Base-by-base conservation (phyloP, 2,113 vertebrate genomes). In the Halcyon senegalensis region DNA sequence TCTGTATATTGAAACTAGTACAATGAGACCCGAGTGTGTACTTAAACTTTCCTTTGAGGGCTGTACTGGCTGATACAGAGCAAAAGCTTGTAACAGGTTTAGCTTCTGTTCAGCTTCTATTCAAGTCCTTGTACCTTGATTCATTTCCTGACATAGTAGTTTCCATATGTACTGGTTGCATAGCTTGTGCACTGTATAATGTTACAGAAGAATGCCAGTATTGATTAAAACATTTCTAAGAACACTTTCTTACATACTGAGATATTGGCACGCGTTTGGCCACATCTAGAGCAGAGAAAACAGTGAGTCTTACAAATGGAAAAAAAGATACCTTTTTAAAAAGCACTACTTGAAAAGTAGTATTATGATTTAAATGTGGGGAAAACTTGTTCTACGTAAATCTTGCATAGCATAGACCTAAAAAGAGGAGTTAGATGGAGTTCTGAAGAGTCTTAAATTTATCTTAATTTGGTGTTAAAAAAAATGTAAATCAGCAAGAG, bases 21-120 rank as follows among this genome's bases (percentile, higher is more conserved):
- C 83, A 87, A 79, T 43, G 84, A 84, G 86, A 41, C 96, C 62
- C 89, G 44, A 73, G 81, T 74, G 87, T 92, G 24, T 62, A 41
- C 74, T 95, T 96, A 72, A 94, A 94, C 66, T 95, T 96, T n/a
- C 89, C 94, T 95, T 75, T 89, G 93, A 95, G 83, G 59, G 82
- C 78, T 95, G 56, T 93, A 16, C 77, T 86, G 84, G 69, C 67
- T 95, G 84, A 87, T 89, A 48, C 37, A 58, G 58, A 94, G 68
- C 51, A 82, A 84, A 93, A 83, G 11, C 88, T 58, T 82, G 19
- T 73, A 79, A 50, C 44, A 77, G 62, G 63, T 89, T 89, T 76
- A 90, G 62, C 74, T 96, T 92, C 90, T 94, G 73, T 92, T 85
- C 78, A 68, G 74, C 69, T 90, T 87, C 77, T 77, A 5, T 84